These are phyloP conservation scores for Hippoglossus hippoglossus DNA, from an alignment of 2,797 vertebrate genomes.

Conservation along the genomic window DNA sequence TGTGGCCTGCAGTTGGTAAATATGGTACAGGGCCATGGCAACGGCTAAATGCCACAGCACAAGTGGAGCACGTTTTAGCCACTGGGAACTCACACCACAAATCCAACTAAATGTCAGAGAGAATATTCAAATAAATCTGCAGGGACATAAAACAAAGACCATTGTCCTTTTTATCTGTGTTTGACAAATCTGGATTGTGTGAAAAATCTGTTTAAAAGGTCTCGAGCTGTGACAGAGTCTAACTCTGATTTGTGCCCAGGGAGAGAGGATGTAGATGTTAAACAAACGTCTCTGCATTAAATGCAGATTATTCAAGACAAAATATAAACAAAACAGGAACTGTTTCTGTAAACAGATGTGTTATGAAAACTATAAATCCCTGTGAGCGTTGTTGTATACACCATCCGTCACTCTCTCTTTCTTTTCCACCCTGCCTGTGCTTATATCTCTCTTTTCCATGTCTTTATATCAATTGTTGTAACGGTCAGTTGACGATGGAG, in stretches of 20 bases:
- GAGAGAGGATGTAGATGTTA: neutral
- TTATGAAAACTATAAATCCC: slow-evolving; percentile 37
- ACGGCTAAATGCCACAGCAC: slow-evolving; percentile 71
- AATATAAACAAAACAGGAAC: neutral
- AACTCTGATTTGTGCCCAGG: neutral
- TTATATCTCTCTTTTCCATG: slow-evolving; percentile 10
- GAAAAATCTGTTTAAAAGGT: slow-evolving; percentile 7
- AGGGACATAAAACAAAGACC: slow-evolving; percentile 30
- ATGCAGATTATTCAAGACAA: neutral
- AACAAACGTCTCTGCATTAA: neutral
- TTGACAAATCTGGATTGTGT: slow-evolving; percentile 24
- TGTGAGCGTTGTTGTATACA: slow-evolving; percentile 17
- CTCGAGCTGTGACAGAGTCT: neutral
- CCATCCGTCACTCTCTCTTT: slow-evolving; percentile 46
- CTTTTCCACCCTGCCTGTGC: slow-evolving; percentile 1
- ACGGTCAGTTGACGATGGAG: too few relatives aligned
- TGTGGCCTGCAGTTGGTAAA: slow-evolving; percentile 56
- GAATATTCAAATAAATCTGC: slow-evolving; percentile 54
- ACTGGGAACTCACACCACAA: slow-evolving; percentile 53
- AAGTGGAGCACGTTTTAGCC: slow-evolving; percentile 62
- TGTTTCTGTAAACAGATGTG: slow-evolving; percentile 6
- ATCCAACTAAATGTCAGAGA: slow-evolving; percentile 63
- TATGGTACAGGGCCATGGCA: slow-evolving; percentile 42
- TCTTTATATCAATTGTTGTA: neutral
- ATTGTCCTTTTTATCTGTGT: slow-evolving; percentile 24